Evolutionary conservation across 2,113 vertebrate genomes (phyloP).

Genomic region (Petrocephalus microphthalmus): DNA sequence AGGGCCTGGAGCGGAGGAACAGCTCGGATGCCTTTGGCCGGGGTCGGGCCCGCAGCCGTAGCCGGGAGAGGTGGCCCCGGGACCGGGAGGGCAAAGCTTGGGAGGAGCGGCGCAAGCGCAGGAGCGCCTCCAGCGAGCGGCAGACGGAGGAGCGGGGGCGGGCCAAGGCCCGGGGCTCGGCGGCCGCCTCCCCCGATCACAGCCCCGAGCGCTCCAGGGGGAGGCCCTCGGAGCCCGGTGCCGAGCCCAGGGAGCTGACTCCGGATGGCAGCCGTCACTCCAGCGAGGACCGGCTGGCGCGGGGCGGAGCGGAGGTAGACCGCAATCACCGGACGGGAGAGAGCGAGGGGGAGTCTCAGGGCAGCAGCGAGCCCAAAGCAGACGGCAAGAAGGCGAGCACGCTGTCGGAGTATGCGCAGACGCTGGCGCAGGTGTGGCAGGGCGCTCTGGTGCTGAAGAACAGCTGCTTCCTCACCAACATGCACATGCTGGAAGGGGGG

Average conservation of each 20-base stretch:
- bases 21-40: conserved; percentile 73
- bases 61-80: conserved; percentile 79
- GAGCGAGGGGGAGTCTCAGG: conserved; percentile 49
- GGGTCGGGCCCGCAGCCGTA: conserved; percentile 60
- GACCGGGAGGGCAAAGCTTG: conserved; percentile 63
- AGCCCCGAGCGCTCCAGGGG: conserved; percentile 79
- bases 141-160: conserved; percentile 68
- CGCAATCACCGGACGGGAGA: conserved; percentile 75
- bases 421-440: conserved; percentile 79
- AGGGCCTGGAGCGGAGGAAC: conserved; percentile 70
- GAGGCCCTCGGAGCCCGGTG: conserved; percentile 70
- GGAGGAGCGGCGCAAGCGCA: conserved; percentile 76
- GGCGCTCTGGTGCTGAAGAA: conserved; percentile 95
- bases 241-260: conserved; percentile 61
- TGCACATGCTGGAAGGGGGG: conserved; percentile 90
- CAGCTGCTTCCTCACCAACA: conserved; percentile 91
- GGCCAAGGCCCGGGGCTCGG: conserved; percentile 61
- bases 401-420: conserved; percentile 81
- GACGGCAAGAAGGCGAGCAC: conserved; percentile 68
- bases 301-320: conserved; percentile 60
- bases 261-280: conserved; percentile 70
- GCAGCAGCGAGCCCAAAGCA: conserved; percentile 59
- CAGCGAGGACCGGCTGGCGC: conserved; percentile 60
- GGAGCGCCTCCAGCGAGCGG: conserved; percentile 72
- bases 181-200: conserved; percentile 58